Percentiles rank a stretch among this genome's conserved stretches.
Evolutionary conservation across 2,888 invertebrate species (phyloP).

Genomic region (Homarus gammarus): DNA sequence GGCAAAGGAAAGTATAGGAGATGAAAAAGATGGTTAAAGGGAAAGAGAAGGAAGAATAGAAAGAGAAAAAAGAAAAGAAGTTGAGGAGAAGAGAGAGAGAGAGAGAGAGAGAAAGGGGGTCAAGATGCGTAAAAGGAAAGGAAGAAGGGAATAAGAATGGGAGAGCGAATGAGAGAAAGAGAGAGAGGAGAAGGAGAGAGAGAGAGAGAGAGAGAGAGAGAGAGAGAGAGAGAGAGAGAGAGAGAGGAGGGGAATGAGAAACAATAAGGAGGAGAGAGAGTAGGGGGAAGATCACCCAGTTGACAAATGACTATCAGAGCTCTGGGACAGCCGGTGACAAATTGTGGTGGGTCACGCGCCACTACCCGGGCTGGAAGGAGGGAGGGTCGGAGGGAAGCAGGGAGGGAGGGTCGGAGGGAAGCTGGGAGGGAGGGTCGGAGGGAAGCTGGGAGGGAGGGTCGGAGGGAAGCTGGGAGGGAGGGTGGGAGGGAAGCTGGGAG

Average conservation of each 20-base stretch:
- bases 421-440: too few species aligned
- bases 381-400: neutral
- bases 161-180: neutral
- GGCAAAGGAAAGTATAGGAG: too few species aligned
- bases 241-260: neutral
- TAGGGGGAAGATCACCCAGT: neutral
- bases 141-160: neutral
- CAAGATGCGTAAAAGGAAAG: neutral
- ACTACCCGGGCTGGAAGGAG: too few species aligned
- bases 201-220: neutral
- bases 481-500: too few species aligned
- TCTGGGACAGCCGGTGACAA: constrained; percentile 60
- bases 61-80: neutral
- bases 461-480: too few species aligned
- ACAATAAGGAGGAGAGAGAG: constrained; percentile 12
- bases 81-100: neutral
- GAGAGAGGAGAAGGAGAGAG: neutral
- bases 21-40: neutral
- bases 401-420: too few species aligned
- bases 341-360: constrained; percentile 61
- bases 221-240: too few species aligned
- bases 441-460: too few species aligned
- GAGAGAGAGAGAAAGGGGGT: neutral
- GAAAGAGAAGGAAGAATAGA: too few species aligned
- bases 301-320: constrained; percentile 64